These are phyloP conservation scores for Patella caerulea DNA, from an alignment of 2,888 invertebrate genomes.

Conservation along the genomic window DNA sequence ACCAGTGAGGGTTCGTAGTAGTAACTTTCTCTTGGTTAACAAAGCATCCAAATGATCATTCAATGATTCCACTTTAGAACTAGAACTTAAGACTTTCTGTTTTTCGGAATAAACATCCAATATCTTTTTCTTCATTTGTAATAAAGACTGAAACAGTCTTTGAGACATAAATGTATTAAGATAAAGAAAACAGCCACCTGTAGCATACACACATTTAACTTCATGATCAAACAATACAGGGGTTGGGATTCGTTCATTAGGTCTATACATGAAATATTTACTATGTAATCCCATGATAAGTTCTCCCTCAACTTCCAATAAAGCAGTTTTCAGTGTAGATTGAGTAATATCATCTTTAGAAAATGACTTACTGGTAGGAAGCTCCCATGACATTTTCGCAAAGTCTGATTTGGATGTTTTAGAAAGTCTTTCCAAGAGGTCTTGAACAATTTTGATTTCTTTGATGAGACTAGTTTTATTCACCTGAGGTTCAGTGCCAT, in stretches of 20 bases:
- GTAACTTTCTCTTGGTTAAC: background rate
- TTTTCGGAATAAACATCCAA: background rate
- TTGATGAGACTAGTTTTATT: no score
- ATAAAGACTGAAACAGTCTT: background rate
- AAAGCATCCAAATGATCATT: background rate
- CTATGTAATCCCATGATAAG: background rate
- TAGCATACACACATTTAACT: background rate
- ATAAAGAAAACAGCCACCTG: background rate
- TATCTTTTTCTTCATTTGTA: background rate
- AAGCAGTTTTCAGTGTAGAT: background rate
- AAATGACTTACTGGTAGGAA: no score
- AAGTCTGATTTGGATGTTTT: no score
- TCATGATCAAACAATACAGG: background rate
- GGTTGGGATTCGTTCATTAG: background rate
- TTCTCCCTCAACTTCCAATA: background rate
- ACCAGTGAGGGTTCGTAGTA: background rate
- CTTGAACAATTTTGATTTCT: no score
- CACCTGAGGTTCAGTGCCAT: no score
- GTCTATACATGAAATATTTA: background rate
- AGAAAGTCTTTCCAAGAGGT: no score
- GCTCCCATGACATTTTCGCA: no score
- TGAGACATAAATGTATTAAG: background rate
- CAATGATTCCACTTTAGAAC: background rate
- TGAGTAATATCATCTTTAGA: no score
- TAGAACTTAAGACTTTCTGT: background rate